These are phyloP conservation scores for Chrysotoxum bicinctum DNA, from an alignment of 2,888 invertebrate genomes.

Conservation along the genomic window DNA sequence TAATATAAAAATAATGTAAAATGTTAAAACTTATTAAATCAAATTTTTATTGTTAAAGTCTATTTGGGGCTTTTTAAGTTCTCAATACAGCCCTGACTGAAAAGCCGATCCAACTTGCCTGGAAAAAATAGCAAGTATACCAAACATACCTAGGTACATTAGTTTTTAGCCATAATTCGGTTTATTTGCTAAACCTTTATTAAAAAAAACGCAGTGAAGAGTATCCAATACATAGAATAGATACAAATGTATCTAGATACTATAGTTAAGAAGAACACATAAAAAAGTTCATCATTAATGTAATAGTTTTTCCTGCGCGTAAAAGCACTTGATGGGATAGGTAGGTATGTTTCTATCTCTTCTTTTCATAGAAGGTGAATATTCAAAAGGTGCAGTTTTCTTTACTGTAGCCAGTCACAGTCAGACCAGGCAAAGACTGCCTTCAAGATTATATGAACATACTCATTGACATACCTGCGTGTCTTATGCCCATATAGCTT, in stretches of 20 bases:
- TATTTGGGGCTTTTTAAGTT: background rate
- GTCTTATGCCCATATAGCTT: background rate
- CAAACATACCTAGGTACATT: no score
- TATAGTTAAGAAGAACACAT: background rate
- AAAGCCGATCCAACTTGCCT: conserved; percentile 25
- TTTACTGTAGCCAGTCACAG: background rate
- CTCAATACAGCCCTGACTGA: background rate
- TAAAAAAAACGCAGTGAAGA: conserved; percentile 41
- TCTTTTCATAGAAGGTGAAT: conserved; percentile 24
- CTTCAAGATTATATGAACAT: background rate
- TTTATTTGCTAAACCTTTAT: conserved; percentile 45
- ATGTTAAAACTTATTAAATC: no score
- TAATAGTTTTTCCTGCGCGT: conserved; percentile 42
- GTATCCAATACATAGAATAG: background rate
- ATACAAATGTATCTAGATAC: background rate
- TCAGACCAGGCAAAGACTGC: background rate
- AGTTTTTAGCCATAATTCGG: background rate
- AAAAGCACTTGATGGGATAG: background rate
- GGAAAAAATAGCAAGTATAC: no score
- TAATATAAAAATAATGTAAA: no score
- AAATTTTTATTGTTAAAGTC: no score
- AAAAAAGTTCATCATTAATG: conserved; percentile 20
- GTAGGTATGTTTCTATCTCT: background rate
- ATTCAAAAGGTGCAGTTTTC: conserved; percentile 11
- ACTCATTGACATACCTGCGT: conserved; percentile 24